Evolutionary conservation across 2,113 vertebrate species (phyloP).

Genomic region (Damaliscus lunatus): DNA sequence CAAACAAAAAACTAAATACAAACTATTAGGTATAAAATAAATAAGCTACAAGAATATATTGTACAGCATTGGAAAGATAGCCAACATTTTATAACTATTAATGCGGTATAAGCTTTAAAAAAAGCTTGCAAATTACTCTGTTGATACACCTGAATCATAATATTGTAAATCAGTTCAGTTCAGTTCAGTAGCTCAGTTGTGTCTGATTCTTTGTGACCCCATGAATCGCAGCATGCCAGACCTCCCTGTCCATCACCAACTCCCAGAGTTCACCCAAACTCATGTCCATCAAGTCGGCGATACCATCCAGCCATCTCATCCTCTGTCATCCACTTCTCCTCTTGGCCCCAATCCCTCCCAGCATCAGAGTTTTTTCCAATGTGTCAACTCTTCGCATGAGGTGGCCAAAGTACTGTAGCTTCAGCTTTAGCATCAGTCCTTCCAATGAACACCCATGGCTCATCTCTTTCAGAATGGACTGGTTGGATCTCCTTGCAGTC

Average conservation of each 20-base stretch:
- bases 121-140: not conserved
- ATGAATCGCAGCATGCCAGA: too few species aligned
- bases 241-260: too few species aligned
- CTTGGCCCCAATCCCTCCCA: too few species aligned
- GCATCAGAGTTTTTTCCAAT: too few species aligned
- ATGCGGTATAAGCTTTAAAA: not conserved
- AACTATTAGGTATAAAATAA: not conserved
- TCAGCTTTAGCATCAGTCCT: too few species aligned
- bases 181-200: rapidly evolving
- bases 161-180: not conserved
- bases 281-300: too few species aligned
- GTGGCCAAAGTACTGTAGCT: too few species aligned
- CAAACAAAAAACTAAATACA: not conserved
- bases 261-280: rapidly evolving
- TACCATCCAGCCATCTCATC: too few species aligned
- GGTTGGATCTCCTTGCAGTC: too few species aligned
- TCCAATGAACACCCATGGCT: too few species aligned
- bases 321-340: rapidly evolving
- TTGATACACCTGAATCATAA: not conserved
- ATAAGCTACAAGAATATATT: not conserved
- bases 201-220: rapidly evolving
- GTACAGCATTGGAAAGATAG: not conserved
- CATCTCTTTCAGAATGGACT: too few species aligned
- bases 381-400: too few species aligned
- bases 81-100: not conserved